phyloP scores from a whole-genome alignment of 2,888 invertebrate genomes.

The Alviniconcha strummeri region DNA sequence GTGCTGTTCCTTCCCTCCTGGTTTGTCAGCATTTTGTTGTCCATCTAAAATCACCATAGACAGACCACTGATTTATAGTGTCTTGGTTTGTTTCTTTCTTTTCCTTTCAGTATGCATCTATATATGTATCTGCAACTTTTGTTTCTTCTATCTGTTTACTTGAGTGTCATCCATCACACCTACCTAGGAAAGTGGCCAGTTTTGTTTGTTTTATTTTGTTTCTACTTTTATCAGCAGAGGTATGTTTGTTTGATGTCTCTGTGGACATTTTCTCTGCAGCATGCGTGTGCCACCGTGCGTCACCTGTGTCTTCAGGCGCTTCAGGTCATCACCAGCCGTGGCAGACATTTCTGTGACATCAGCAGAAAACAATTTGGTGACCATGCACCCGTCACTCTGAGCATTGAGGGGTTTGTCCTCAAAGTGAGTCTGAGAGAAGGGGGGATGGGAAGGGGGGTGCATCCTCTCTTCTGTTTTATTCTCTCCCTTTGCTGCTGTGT shows the following conservation, averaged over 20 bases:
- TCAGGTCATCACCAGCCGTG: background rate
- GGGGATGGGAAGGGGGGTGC: too few relatives aligned
- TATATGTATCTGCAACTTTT: too few relatives aligned
- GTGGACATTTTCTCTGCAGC: background rate
- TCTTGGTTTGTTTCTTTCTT: background rate
- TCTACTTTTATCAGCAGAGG: background rate
- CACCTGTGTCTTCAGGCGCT: conserved; percentile 19
- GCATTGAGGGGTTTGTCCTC: conserved; percentile 20
- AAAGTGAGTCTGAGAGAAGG: conserved; percentile 8
- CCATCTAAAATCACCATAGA: too few relatives aligned
- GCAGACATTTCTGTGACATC: conserved; percentile 21
- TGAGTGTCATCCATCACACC: too few relatives aligned
- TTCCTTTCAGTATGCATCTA: too few relatives aligned
- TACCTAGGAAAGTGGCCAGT: background rate
- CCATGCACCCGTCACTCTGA: conserved; percentile 7
- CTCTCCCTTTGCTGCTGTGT: too few relatives aligned
- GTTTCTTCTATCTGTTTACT: too few relatives aligned
- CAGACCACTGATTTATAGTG: background rate
- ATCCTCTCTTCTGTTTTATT: too few relatives aligned
- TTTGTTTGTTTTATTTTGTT: background rate
- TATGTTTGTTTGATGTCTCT: too few relatives aligned
- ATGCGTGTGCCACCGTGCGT: conserved; percentile 27
- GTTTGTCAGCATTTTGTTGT: too few relatives aligned
- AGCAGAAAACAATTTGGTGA: conserved; percentile 19
- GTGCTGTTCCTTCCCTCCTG: too few relatives aligned